Evolutionary conservation across 2,113 vertebrate species (phyloP).

Genomic region (Rattus norvegicus): GRCr8 NC_086022.1:25564501-25565000

Average conservation of each 20-base stretch:
- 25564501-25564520: conserved; percentile 83
- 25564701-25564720: conserved; percentile 89
- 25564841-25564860: neutral
- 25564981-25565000: neutral
- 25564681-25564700: conserved; percentile 96
- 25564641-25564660: conserved; percentile 97
- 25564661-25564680: conserved; percentile 94
- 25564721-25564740: conserved; percentile 88
- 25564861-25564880: neutral
- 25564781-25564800: conserved; percentile 67
- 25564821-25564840: conserved; percentile 49
- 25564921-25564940: neutral
- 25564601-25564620: conserved; percentile 94
- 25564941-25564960: neutral
- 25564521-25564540: conserved; percentile 86
- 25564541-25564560: conserved; percentile 68
- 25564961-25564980: neutral
- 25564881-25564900: neutral
- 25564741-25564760: conserved; percentile 88
- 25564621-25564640: conserved; percentile 96
- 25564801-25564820: neutral
- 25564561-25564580: conserved; percentile 87
- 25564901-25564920: neutral
- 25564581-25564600: conserved; percentile 90
- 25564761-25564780: conserved; percentile 82